Evolutionary conservation across 92 coral and sea anemone species (phyloP).

Genomic region (Palythoa heliodiscus): DNA sequence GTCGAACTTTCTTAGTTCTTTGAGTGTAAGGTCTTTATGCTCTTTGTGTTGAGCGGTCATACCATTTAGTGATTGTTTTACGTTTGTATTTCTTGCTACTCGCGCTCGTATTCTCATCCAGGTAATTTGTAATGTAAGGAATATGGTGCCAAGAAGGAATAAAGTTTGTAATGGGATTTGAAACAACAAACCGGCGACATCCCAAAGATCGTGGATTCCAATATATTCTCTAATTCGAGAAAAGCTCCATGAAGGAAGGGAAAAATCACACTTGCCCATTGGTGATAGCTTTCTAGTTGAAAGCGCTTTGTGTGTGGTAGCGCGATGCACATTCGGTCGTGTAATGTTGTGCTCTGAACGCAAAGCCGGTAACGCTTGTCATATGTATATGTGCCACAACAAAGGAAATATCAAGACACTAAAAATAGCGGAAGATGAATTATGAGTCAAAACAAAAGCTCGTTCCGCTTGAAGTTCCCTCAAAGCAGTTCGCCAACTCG

Average conservation of each 20-base stretch:
- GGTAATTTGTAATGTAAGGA: conserved; percentile 71
- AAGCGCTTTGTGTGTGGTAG: neutral
- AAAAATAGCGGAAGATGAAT: conserved; percentile 43
- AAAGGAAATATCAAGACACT: conserved; percentile 36
- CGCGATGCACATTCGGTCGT: conserved; percentile 26
- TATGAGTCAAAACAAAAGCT: conserved; percentile 42
- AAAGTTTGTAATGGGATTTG: conserved; percentile 70
- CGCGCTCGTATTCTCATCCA: conserved; percentile 70
- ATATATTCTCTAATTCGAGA: conserved; percentile 41
- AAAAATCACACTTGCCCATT: conserved; percentile 39
- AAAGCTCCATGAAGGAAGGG: conserved; percentile 37
- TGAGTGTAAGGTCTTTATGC: conserved; percentile 60
- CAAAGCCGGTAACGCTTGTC: conserved; percentile 37
- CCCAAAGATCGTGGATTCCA: conserved; percentile 56
- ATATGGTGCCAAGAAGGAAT: conserved; percentile 63
- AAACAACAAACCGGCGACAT: conserved; percentile 63
- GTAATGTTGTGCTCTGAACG: conserved; percentile 37
- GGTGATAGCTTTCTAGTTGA: neutral
- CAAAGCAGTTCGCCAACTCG: conserved; percentile 32
- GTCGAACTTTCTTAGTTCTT: conserved; percentile 64
- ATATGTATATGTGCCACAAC: conserved; percentile 37
- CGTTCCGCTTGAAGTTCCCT: conserved; percentile 18
- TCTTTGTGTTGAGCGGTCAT: conserved; percentile 37
- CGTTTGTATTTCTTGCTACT: conserved; percentile 24
- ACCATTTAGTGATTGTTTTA: neutral